Evolutionary conservation across 2,888 invertebrate species (phyloP).

Genomic region (Monoplex corrugatus): DNA sequence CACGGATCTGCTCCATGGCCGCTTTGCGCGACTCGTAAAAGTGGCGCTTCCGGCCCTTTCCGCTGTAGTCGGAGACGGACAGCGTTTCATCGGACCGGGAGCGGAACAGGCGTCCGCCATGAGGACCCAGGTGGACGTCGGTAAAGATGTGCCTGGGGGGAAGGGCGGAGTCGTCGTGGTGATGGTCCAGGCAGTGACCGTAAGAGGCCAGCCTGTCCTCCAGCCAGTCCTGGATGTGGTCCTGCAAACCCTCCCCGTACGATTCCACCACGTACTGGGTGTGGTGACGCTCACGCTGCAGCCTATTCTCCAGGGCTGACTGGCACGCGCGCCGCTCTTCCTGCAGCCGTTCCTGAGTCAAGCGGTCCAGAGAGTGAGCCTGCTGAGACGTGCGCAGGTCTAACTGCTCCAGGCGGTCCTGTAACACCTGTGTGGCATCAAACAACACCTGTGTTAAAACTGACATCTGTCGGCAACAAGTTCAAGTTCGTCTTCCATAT

Average conservation of each 20-base stretch:
- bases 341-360: constrained; percentile 85
- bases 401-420: constrained; percentile 90
- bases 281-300: constrained; percentile 84
- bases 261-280: constrained; percentile 80
- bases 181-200: constrained; percentile 75
- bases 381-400: constrained; percentile 84
- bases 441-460: background rate
- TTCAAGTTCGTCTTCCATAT: too few relatives aligned
- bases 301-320: constrained; percentile 86
- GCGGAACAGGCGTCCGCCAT: constrained; percentile 73
- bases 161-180: constrained; percentile 76
- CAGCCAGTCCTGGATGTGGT: constrained; percentile 76
- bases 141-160: constrained; percentile 71
- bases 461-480: background rate
- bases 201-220: constrained; percentile 72
- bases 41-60: constrained; percentile 84
- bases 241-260: constrained; percentile 57
- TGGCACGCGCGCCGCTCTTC: constrained; percentile 86
- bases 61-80: constrained; percentile 86
- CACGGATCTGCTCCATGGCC: constrained; percentile 76
- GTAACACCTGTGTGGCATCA: constrained; percentile 37
- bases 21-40: constrained; percentile 75
- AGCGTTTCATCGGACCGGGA: constrained; percentile 80
- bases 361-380: constrained; percentile 70
- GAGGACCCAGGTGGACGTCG: constrained; percentile 68